Percentiles rank a stretch among this genome's conserved stretches.
These are phyloP conservation scores for Lacerta agilis DNA, from an alignment of 2,797 vertebrate genomes.

Conservation along the genomic window DNA sequence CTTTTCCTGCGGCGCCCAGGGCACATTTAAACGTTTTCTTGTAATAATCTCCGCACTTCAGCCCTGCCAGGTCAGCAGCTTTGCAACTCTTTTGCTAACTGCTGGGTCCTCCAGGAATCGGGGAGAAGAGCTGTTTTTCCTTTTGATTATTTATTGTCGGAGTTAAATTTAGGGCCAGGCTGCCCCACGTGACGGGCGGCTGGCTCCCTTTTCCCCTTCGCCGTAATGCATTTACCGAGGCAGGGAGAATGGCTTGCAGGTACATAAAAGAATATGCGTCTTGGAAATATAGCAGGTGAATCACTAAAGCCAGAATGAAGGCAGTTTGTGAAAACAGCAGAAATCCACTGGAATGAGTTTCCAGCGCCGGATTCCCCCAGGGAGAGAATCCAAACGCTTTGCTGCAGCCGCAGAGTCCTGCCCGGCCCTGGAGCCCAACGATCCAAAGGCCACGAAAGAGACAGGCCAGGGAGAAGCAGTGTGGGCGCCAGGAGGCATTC, in stretches of 20 bases:
- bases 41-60: constrained; percentile 61
- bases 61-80: constrained; percentile 66
- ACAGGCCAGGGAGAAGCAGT: not conserved
- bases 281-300: not conserved
- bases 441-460: too few relatives aligned
- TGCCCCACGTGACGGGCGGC: not conserved
- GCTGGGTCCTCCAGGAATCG: constrained; percentile 53
- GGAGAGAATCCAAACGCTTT: not conserved
- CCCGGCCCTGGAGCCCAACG: too few relatives aligned
- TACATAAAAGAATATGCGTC: not conserved
- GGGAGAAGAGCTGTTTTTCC: not conserved
- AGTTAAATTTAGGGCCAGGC: not conserved
- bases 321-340: not conserved
- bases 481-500: too few relatives aligned
- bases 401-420: not conserved
- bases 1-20: constrained; percentile 31
- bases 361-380: not conserved
- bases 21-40: constrained; percentile 49
- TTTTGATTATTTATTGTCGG: too few relatives aligned
- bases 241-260: not conserved
- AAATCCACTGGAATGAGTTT: not conserved
- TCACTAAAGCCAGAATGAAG: not conserved
- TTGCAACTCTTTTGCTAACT: constrained; percentile 45
- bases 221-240: not conserved
- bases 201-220: not conserved